Conservation (phyloP, 2,113 vertebrate species). For the Caranx melampygus region DNA sequence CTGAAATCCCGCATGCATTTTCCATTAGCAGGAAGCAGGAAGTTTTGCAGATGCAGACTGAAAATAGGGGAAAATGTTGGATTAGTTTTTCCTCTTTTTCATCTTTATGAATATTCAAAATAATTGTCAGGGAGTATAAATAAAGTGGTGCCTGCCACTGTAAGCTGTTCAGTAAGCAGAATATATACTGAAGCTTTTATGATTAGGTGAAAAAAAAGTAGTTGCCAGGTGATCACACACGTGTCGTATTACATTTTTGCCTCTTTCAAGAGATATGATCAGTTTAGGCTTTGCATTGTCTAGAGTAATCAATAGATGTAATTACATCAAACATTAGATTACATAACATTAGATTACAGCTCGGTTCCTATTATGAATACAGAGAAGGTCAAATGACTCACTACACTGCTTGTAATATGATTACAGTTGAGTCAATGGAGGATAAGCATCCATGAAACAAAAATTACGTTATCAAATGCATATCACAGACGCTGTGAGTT, state of each 20-base stretch:
- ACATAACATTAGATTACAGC: conserved; percentile 73
- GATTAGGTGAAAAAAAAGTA: background rate
- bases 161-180: conserved; percentile 22
- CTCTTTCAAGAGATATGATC: conserved; percentile 56
- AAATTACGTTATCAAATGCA: conserved; percentile 65
- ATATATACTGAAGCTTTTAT: conserved; percentile 3
- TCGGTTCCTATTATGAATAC: conserved; percentile 64
- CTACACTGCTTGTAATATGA: conserved; percentile 71
- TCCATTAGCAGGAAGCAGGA: conserved; percentile 75
- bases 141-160: conserved; percentile 18
- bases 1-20: conserved; percentile 78
- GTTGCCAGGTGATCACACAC: background rate
- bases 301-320: conserved; percentile 50
- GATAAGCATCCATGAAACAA: conserved; percentile 70
- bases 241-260: conserved; percentile 31
- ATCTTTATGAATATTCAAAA: conserved; percentile 67
- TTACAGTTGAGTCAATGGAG: conserved; percentile 75
- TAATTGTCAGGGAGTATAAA: conserved; percentile 27
- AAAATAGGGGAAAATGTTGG: conserved; percentile 58
- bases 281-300: conserved; percentile 54
- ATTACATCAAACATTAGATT: conserved; percentile 77
- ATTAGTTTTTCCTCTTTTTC: conserved; percentile 45
- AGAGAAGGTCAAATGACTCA: conserved; percentile 80
- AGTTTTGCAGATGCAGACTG: conserved; percentile 62
- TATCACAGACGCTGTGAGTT: conserved; percentile 54